Percentiles rank a stretch among this genome's conserved stretches.
phyloP scores from a whole-genome alignment of 2,113 vertebrate genomes.

The Coturnix japonica region DNA sequence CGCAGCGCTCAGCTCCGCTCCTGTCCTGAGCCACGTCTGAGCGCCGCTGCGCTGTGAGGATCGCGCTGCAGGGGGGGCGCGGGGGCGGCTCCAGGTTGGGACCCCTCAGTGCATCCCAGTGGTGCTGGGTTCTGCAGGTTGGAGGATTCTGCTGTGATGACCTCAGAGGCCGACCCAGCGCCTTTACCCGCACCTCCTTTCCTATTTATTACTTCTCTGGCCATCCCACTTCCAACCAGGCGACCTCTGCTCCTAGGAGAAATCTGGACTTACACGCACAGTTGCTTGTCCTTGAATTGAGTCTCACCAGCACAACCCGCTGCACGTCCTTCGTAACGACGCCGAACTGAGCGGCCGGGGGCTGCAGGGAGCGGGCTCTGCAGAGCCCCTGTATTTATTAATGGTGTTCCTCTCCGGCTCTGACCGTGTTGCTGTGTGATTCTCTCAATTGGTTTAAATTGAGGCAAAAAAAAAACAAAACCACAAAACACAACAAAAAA shows the following conservation, averaged over 20 bases:
- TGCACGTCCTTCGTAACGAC: constrained; percentile 69
- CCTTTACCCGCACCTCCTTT: constrained; percentile 38
- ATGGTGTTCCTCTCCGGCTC: constrained; percentile 73
- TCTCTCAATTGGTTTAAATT: constrained; percentile 87
- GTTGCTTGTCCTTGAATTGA: constrained; percentile 71
- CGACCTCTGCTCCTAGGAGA: constrained; percentile 66
- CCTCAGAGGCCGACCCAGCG: not conserved
- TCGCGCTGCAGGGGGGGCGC: not conserved
- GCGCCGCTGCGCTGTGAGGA: constrained; percentile 56
- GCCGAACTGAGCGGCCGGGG: constrained; percentile 50
- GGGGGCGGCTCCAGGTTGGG: not conserved
- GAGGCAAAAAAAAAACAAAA: constrained; percentile 70
- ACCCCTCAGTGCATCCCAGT: not conserved
- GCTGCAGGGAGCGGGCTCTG: constrained; percentile 41
- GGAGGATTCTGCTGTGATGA: not conserved
- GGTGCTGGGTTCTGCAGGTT: not conserved
- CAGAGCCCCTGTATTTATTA: constrained; percentile 76
- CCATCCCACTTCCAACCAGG: constrained; percentile 75
- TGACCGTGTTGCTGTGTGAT: constrained; percentile 87
- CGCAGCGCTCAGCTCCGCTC: constrained; percentile 48
- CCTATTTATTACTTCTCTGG: constrained; percentile 81
- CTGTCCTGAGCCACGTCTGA: constrained; percentile 68
- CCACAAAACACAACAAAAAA: no score
- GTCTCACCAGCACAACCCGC: constrained; percentile 83
- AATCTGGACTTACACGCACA: constrained; percentile 73